Evolutionary conservation across 2,113 vertebrate genomes (phyloP).

Genomic region (Odontesthes bonariensis): DNA sequence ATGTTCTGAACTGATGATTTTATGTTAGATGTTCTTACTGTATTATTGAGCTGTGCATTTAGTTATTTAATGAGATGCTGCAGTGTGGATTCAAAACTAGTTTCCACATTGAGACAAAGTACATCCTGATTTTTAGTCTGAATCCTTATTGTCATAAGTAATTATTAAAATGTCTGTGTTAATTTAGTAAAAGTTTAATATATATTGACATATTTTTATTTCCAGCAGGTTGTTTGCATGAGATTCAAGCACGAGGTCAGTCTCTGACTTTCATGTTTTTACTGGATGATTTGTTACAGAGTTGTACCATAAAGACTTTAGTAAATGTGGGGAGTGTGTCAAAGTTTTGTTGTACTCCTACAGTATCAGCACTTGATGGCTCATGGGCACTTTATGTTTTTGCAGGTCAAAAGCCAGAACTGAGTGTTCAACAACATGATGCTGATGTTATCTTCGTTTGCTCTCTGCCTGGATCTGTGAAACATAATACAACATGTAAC

Average conservation of each 20-base stretch:
- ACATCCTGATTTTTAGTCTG: too few species aligned
- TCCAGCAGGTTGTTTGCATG: slow-evolving; percentile 19
- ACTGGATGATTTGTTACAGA: too few species aligned
- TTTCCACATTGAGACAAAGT: too few species aligned
- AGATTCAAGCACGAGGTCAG: slow-evolving; percentile 44
- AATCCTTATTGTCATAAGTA: too few species aligned
- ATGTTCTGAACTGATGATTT: too few species aligned
- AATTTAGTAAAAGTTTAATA: neutral
- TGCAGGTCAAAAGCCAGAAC: slow-evolving; percentile 14
- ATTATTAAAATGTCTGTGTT: too few species aligned
- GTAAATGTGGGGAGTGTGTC: too few species aligned
- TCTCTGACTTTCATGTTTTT: neutral
- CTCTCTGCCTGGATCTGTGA: slow-evolving; percentile 24
- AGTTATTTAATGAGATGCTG: too few species aligned
- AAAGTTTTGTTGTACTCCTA: too few species aligned
- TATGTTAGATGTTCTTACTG: too few species aligned
- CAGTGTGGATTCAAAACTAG: too few species aligned
- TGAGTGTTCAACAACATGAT: rapidly evolving
- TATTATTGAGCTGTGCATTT: too few species aligned
- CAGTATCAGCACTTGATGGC: neutral
- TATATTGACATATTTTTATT: neutral
- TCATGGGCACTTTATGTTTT: neutral
- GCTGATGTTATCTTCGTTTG: neutral
- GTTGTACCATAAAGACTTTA: neutral
- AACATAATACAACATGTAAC: neutral